Percentiles rank a stretch among this genome's conserved stretches.
These are phyloP conservation scores for Acronicta aceris DNA, from an alignment of 2,888 invertebrate genomes.

Conservation along the genomic window DNA sequence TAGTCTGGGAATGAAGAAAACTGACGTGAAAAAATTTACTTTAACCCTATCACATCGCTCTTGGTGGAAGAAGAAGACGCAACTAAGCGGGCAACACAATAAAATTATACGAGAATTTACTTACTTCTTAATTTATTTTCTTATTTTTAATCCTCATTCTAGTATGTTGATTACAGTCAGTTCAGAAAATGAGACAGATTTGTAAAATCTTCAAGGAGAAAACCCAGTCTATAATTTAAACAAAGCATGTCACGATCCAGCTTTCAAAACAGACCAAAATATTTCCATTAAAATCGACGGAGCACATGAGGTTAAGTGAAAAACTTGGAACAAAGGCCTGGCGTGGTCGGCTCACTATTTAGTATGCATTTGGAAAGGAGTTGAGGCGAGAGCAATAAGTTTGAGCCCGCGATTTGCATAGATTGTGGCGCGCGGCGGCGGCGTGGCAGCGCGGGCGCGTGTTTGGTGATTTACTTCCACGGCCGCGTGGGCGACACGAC, in stretches of 20 bases:
- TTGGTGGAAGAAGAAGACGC: background rate
- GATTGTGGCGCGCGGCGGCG: conserved; percentile 74
- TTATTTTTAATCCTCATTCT: background rate
- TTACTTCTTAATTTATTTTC: no score
- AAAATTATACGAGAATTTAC: no score
- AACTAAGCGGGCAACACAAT: background rate
- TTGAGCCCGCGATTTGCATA: conserved; percentile 86
- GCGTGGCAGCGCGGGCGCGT: conserved; percentile 58
- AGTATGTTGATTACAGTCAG: background rate
- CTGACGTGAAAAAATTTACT: conserved; percentile 45
- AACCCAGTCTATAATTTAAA: conserved; percentile 15
- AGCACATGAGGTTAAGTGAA: conserved; percentile 75
- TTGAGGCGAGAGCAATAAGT: conserved; percentile 88
- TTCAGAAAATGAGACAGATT: background rate
- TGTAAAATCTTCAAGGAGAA: background rate
- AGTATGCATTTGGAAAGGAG: conserved; percentile 89
- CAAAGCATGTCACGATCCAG: conserved; percentile 23
- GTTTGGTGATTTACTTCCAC: conserved; percentile 81
- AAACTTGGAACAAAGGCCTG: conserved; percentile 81
- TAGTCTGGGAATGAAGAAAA: conserved; percentile 37
- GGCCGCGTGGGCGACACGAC: conserved; percentile 63
- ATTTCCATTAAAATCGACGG: conserved; percentile 68
- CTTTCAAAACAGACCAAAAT: conserved; percentile 53
- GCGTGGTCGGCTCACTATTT: conserved; percentile 79
- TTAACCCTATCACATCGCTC: conserved; percentile 35